These are phyloP conservation scores for Drosophila nannoptera DNA, from an alignment of 1,140 invertebrate genomes.

Conservation along the genomic window DNA sequence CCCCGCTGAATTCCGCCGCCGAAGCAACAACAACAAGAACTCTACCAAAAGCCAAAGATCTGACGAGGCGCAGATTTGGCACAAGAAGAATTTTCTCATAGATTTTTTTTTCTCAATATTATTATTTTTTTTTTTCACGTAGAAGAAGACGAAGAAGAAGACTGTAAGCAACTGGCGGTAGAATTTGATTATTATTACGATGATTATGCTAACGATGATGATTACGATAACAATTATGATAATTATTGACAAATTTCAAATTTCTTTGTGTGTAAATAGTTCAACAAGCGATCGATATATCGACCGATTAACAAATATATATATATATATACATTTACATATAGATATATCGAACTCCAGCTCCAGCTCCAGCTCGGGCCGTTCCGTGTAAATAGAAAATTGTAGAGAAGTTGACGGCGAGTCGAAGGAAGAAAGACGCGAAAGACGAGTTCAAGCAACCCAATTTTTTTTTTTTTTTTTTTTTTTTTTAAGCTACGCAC, in stretches of 20 bases:
- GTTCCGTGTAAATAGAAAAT: slow-evolving; percentile 57
- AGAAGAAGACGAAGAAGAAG: slow-evolving; percentile 28
- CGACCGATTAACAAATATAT: too few relatives aligned
- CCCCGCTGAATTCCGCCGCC: slow-evolving; percentile 6
- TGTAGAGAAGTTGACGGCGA: slow-evolving; percentile 24
- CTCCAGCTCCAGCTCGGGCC: slow-evolving; percentile 3
- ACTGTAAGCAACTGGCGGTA: slow-evolving; percentile 70
- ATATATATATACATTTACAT: slow-evolving; percentile 28
- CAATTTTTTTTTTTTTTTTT: too few relatives aligned
- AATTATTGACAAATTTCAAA: slow-evolving; percentile 13
- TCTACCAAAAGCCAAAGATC: slow-evolving; percentile 63
- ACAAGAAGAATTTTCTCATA: slow-evolving; percentile 55
- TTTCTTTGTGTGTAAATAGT: slow-evolving; percentile 59
- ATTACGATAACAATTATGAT: slow-evolving; percentile 46
- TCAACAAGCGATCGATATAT: slow-evolving; percentile 17
- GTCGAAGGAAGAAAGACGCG: background rate
- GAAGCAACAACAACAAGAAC: background rate
- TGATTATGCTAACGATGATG: slow-evolving; percentile 42
- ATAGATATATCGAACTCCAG: background rate
- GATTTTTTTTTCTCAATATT: slow-evolving; percentile 56
- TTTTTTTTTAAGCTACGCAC: too few relatives aligned
- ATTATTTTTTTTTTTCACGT: slow-evolving; percentile 41
- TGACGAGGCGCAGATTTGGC: slow-evolving; percentile 55
- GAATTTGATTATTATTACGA: slow-evolving; percentile 48
- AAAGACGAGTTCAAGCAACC: too few relatives aligned